Percentiles rank a stretch among this genome's conserved stretches.
These are phyloP conservation scores for Catharus ustulatus DNA, from an alignment of 2,797 vertebrate species.

Conservation along the genomic window DNA sequence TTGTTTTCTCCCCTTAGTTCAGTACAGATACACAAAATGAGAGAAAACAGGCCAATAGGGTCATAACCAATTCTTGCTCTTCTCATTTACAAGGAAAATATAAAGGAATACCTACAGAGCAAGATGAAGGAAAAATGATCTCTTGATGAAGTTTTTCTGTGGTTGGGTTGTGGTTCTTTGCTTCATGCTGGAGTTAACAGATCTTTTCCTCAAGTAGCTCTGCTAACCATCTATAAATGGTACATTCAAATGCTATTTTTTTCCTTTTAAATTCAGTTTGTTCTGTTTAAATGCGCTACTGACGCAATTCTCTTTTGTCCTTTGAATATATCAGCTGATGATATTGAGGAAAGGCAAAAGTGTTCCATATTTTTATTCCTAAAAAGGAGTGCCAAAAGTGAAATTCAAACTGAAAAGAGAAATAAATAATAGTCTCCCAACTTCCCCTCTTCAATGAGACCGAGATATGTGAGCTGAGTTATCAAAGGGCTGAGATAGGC, in stretches of 20 bases:
- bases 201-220: neutral
- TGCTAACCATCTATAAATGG: neutral
- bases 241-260: neutral
- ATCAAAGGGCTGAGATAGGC: neutral
- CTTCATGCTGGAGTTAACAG: neutral
- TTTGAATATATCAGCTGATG: neutral
- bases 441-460: neutral
- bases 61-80: neutral
- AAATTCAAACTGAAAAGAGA: neutral
- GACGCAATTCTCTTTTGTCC: neutral
- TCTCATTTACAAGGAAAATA: neutral
- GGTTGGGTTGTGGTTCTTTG: neutral
- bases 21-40: neutral
- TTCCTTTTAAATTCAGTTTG: neutral
- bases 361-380: neutral
- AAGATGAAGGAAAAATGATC: neutral
- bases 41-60: neutral
- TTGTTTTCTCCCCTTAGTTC: neutral
- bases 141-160: neutral
- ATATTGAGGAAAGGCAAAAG: neutral
- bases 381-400: neutral
- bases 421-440: neutral
- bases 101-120: neutral
- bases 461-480: neutral
- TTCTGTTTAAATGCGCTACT: neutral